Evolutionary conservation across 2,113 vertebrate species (phyloP).

Genomic region (Isichthys henryi): DNA sequence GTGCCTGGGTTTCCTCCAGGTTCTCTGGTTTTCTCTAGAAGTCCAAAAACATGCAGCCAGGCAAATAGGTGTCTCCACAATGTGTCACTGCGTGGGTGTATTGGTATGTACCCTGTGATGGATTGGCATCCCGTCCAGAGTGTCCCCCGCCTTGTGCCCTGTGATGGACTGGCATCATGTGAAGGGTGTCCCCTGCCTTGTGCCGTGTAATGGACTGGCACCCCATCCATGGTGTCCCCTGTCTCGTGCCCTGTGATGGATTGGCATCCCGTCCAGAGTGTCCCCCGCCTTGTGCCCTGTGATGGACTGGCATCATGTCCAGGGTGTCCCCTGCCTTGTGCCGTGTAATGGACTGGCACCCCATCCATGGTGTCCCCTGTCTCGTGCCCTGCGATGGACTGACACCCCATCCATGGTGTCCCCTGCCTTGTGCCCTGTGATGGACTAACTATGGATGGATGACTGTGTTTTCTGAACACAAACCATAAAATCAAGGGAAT

Average conservation of each 20-base stretch:
- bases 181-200: background rate
- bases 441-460: background rate
- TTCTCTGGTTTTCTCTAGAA: background rate
- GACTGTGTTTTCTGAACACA: background rate
- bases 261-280: no score
- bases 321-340: no score
- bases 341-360: no score
- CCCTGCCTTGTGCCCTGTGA: background rate
- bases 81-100: background rate
- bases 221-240: no score
- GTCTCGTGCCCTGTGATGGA: no score
- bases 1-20: background rate
- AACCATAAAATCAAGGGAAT: background rate
- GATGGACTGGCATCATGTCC: no score
- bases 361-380: no score
- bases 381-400: no score
- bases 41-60: background rate
- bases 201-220: background rate
- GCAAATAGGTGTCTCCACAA: background rate
- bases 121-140: no score
- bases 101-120: background rate
- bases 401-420: no score
- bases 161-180: background rate
- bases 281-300: no score
- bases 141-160: background rate